A percentile compares a stretch with the other conserved stretches of the same genome.
Evolutionary conservation across 2,797 vertebrate genomes (phyloP).

Genomic region (Microcaecilia unicolor): DNA sequence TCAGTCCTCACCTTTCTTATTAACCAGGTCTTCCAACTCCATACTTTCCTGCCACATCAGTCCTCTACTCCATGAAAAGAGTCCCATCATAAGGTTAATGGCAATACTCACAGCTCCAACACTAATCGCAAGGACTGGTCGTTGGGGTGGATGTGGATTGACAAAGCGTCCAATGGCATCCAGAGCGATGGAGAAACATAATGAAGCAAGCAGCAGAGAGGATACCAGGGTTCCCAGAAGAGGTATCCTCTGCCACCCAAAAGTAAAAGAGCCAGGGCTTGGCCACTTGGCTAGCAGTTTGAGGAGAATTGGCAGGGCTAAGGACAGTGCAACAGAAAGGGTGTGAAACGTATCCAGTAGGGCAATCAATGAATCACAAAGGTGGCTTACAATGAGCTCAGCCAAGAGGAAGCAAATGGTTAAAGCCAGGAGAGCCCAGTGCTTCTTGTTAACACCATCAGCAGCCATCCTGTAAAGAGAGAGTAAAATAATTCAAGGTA

Average conservation of each 20-base stretch:
- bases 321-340: slow-evolving; percentile 41
- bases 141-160: slow-evolving; percentile 37
- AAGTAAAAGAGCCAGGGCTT: background rate
- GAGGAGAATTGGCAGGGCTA: slow-evolving; percentile 15
- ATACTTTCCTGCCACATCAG: too few species aligned
- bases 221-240: slow-evolving; percentile 46
- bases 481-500: too few species aligned
- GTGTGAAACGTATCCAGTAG: slow-evolving; percentile 60
- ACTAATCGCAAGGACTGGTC: slow-evolving; percentile 38
- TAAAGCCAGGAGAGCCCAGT: slow-evolving; percentile 37
- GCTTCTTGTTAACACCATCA: too few species aligned
- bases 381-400: slow-evolving; percentile 42
- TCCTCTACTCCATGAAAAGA: accelerated
- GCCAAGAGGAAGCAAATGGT: slow-evolving; percentile 42
- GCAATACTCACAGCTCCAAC: slow-evolving; percentile 38
- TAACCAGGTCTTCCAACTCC: too few species aligned
- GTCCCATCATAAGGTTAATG: slow-evolving; percentile 32
- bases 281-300: background rate
- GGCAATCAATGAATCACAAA: slow-evolving; percentile 53
- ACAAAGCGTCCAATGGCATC: slow-evolving; percentile 44
- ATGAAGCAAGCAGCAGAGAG: slow-evolving; percentile 45
- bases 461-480: too few species aligned
- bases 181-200: slow-evolving; percentile 49
- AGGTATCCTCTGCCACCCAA: slow-evolving; percentile 24
- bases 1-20: too few species aligned